Percentiles rank a stretch among this genome's conserved stretches.
Conservation (phyloP, 1,140 invertebrate genomes). For the Laodelphax striatellus region DNA sequence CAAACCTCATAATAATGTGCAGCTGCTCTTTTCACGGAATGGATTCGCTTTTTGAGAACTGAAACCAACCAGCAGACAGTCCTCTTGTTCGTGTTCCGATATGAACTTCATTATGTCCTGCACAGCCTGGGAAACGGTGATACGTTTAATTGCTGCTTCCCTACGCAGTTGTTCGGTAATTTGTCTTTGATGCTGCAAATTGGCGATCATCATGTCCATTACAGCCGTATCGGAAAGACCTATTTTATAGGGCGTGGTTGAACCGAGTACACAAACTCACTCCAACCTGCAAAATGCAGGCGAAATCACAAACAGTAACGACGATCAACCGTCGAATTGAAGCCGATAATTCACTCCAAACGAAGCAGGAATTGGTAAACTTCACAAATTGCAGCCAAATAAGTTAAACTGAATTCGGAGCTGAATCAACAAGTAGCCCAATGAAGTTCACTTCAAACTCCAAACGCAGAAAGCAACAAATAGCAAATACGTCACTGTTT, state of each 20-base stretch:
- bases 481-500: too few species aligned
- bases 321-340: too few species aligned
- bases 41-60: constrained; percentile 94
- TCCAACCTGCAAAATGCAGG: too few species aligned
- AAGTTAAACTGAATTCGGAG: too few species aligned
- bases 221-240: constrained; percentile 70
- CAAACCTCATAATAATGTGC: constrained; percentile 48
- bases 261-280: neutral
- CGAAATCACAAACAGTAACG: too few species aligned
- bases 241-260: constrained; percentile 41
- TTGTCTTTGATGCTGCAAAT: constrained; percentile 80
- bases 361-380: too few species aligned
- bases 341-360: too few species aligned
- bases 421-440: too few species aligned
- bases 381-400: too few species aligned
- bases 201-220: constrained; percentile 85
- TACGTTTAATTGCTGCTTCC: constrained; percentile 80
- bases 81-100: constrained; percentile 84
- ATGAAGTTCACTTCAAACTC: too few species aligned
- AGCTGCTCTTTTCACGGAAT: constrained; percentile 92
- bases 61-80: constrained; percentile 91
- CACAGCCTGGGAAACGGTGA: constrained; percentile 78
- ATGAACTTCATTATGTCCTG: constrained; percentile 91
- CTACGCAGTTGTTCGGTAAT: constrained; percentile 86
- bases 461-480: too few species aligned